Percentiles rank a stretch among this genome's conserved stretches.
Evolutionary conservation across 2,797 vertebrate genomes (phyloP).

Genomic region (Rhinatrema bivittatum): DNA sequence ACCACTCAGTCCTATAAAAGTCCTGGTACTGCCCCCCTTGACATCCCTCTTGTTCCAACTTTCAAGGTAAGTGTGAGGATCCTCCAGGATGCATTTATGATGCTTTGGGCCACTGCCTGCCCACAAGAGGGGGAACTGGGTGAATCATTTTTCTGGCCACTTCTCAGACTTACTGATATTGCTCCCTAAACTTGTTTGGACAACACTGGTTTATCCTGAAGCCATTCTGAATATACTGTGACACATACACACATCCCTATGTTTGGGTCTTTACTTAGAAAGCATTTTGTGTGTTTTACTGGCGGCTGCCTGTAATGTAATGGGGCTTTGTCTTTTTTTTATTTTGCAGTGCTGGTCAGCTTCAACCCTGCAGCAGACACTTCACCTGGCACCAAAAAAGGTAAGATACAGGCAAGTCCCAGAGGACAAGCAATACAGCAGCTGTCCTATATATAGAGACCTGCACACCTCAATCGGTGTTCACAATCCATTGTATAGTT

Average conservation of each 20-base stretch:
- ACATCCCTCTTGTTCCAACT: conserved; percentile 40
- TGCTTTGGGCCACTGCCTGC: conserved; percentile 16
- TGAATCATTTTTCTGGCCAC: neutral
- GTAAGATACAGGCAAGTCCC: conserved; percentile 21
- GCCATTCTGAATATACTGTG: conserved; percentile 19
- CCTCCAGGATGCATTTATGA: too few relatives aligned
- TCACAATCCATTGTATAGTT: conserved; percentile 3
- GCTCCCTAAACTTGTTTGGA: conserved; percentile 6
- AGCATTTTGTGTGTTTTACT: neutral
- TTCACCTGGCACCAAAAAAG: conserved; percentile 18
- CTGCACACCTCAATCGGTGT: too few relatives aligned
- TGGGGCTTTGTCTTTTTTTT: conserved; percentile 16
- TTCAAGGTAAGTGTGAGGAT: conserved; percentile 47
- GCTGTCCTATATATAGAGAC: conserved; percentile 3
- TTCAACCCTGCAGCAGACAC: conserved; percentile 19
- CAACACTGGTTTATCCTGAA: neutral
- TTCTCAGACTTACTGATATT: conserved; percentile 14
- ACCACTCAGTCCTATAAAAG: conserved; percentile 56
- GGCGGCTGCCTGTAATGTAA: conserved; percentile 6
- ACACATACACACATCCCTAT: conserved; percentile 12
- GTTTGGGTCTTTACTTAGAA: conserved; percentile 6
- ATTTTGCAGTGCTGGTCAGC: conserved; percentile 28
- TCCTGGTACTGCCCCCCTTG: conserved; percentile 27
- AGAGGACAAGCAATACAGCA: neutral
- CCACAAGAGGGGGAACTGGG: conserved; percentile 15